phyloP scores from a whole-genome alignment of 1,140 invertebrate species.

The Apis cerana region DNA sequence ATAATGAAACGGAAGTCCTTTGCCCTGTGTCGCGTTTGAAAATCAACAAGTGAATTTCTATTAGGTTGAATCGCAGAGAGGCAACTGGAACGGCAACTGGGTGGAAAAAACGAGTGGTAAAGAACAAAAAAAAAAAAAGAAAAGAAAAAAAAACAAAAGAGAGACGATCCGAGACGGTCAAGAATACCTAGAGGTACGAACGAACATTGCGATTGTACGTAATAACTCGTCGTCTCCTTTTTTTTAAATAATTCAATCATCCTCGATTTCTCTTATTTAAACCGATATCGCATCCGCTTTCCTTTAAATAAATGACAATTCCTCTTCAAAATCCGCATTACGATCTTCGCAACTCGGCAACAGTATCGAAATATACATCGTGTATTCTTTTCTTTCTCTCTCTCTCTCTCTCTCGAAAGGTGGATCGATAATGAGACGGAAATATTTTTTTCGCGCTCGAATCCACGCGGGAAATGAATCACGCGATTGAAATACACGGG shows the following conservation, averaged over 20 bases:
- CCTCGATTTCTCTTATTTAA: no score
- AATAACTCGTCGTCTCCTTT: not conserved
- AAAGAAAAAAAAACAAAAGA: not conserved
- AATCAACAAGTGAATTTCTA: conserved; percentile 43
- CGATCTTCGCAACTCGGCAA: no score
- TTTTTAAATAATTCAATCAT: conserved; percentile 5
- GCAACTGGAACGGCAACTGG: not conserved
- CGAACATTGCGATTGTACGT: not conserved
- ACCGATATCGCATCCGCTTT: no score
- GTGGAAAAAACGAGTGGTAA: no score
- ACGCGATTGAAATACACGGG: not conserved
- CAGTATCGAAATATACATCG: no score
- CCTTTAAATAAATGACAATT: no score
- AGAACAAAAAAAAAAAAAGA: not conserved
- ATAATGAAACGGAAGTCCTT: conserved; percentile 37
- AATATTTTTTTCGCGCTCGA: not conserved
- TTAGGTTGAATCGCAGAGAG: not conserved
- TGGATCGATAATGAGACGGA: conserved; percentile 29
- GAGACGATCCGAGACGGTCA: not conserved
- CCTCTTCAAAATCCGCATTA: not conserved
- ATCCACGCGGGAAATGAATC: conserved; percentile 29
- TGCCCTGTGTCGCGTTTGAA: conserved; percentile 15
- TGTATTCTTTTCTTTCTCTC: no score
- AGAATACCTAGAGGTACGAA: not conserved
- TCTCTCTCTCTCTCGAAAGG: not conserved